Evolutionary conservation across 2,888 invertebrate genomes (phyloP), one percentile per base, ranked within the genome.

Genomic region (Harpagoxenus sublaevis): DNA sequence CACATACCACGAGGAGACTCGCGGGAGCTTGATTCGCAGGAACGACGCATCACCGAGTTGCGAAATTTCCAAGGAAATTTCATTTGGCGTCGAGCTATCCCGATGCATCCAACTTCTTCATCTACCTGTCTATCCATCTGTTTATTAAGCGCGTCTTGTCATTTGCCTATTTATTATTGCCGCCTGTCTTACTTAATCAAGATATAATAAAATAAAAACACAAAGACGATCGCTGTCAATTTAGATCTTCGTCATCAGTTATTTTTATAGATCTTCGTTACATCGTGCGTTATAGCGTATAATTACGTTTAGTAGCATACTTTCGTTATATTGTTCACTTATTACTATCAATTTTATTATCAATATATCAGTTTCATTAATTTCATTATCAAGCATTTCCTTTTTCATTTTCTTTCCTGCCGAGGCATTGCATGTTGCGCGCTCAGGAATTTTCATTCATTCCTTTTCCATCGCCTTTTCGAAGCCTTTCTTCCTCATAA

Each of bases 371-470:
- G 23, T 23, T 23, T 23, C 23, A 23, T 23, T 23, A 62, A 28
- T 60, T 60, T 63, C 9, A 9, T 79, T 70, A n/a, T 75, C 31
- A 57, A 57, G 15, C 35, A 31, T 31, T 39, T 45, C 48, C 28
- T 45, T 57, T 45, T 48, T 45, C 23, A 60, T 48, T 48, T 31
- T 48, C n/a, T 35, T 9, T 28, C 18, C 60, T 60, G 10, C 3
- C 18, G 18, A 31, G 35, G 35, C 23, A 10, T 62, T 9, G 60
- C n/a, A 39, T 15, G 42, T 42, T 42, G 48, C 39, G 15, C 60
- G 35, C 15, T 71, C 28, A 28, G 35, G 48, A 62, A 71, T 81
- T 81, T 73, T 81, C 71, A 81, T 81, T 81, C 48, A 28, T 81
- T n/a, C 39, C 71, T 71, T 28, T 28, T 35, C 35, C 35, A 35